Base-by-base conservation (phyloP, 92 coral and sea anemone species). In the Bergia sp. region DNA sequence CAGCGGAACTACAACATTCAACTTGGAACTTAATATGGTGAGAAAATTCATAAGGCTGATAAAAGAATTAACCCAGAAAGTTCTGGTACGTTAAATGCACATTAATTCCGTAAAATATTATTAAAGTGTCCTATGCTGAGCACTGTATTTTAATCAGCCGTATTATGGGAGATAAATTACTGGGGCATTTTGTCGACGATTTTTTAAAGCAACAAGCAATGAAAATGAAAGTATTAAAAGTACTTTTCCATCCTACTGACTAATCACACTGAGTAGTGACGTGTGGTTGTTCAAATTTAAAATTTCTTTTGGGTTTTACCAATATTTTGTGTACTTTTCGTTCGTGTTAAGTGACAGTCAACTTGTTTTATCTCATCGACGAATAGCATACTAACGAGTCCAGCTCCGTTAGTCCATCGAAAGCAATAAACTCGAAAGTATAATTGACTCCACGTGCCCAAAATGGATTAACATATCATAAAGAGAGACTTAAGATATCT, bases 361-460 rank as follows among this genome's bases (percentile, higher is more conserved):
- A 42, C 40, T n/a, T 40, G 77, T 82, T 41, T 65, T 82, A 69
- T 84, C 66, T 84, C 78, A 44, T 84, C 44, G 9, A 23, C 43
- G 87, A 67, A 69, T 49, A 44, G 78, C 87, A 83, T 69, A 23
- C 66, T 42, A 69, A 67, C 69, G 77, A 81, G 42, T 21, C n/a
- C n/a, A 67, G 44, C 79, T 47, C 80, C 65, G 47, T 42, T 44
- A 38, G 75, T 40, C 55, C 40, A n/a, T 44, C 71, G 79, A 84
- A 69, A 69, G 61, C 45, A 69, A 69, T 36, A 36, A 71, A 84
- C 44, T 84, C 38, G 43, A 66, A 71, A 71, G 65, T 39, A 71
- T 89, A 89, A 92, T 92, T 89, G 87, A 86, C 90, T 90, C 88
- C 94, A 90, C 94, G 92, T 89, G 94, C 90, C 94, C 82, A 86